Conservation (phyloP, 1,140 invertebrate genomes). For the Radopholus similis region DNA sequence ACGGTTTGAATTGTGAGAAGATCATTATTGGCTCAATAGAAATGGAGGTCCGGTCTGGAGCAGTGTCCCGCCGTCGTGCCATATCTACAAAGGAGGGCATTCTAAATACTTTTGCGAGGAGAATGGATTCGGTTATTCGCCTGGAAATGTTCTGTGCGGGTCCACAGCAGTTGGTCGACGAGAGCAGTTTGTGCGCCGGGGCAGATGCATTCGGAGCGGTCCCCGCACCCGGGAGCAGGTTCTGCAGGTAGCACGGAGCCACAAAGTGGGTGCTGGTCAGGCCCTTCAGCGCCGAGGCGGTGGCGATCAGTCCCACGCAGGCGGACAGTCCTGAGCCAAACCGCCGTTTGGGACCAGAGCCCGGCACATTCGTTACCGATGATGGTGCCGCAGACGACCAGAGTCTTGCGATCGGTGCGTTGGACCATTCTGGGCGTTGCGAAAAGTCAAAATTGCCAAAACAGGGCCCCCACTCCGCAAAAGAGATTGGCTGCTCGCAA, state of each 20-base stretch:
- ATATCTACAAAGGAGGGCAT: not conserved
- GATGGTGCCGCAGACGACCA: constrained; percentile 13
- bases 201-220: too few species aligned
- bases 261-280: constrained; percentile 21
- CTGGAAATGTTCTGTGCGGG: constrained; percentile 25
- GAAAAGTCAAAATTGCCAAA: too few species aligned
- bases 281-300: constrained; percentile 17
- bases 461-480: constrained; percentile 2
- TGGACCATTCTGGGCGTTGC: constrained; percentile 9
- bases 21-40: too few species aligned
- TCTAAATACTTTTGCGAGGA: not conserved
- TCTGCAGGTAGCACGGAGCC: constrained; percentile 24
- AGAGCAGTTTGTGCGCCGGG: too few species aligned
- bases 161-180: constrained; percentile 27
- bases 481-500: constrained; percentile 1
- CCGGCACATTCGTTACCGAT: too few species aligned
- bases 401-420: not conserved
- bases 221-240: constrained; percentile 7
- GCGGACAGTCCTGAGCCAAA: constrained; percentile 15
- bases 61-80: not conserved
- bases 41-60: not conserved
- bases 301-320: constrained; percentile 16
- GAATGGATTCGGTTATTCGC: not conserved
- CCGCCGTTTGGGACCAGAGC: too few species aligned
- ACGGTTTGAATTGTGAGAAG: too few species aligned